These are phyloP conservation scores for Euzetes globulus DNA, from an alignment of 2,888 invertebrate genomes.

Conservation along the genomic window DNA sequence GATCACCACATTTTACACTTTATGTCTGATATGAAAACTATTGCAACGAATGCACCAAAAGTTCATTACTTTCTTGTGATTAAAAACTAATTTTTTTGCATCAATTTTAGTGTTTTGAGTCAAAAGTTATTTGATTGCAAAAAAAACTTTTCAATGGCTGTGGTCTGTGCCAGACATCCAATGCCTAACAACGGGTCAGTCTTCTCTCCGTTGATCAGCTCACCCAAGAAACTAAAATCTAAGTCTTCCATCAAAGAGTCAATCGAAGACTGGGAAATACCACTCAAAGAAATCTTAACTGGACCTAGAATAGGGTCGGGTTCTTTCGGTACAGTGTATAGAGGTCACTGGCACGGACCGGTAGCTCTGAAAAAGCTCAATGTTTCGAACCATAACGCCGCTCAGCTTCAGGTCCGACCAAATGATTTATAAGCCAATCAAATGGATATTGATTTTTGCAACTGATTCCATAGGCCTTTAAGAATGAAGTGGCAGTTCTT, in stretches of 20 bases:
- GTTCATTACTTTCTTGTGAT: not conserved
- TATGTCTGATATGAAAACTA: not conserved
- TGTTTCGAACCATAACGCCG: slow-evolving; percentile 90
- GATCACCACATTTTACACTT: not conserved
- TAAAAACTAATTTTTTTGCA: not conserved
- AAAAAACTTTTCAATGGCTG: not conserved
- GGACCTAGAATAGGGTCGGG: slow-evolving; percentile 92
- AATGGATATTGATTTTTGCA: not conserved
- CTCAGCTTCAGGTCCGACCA: slow-evolving; percentile 58
- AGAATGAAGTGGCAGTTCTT: slow-evolving; percentile 89
- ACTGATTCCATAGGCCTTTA: slow-evolving; percentile 69
- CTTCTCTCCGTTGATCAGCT: not conserved
- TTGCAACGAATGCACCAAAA: not conserved
- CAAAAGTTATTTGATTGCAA: not conserved
- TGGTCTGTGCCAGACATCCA: slow-evolving; percentile 3
- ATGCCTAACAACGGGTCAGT: not conserved
- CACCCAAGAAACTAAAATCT: too few relatives aligned
- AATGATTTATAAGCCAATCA: not conserved
- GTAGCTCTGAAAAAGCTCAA: slow-evolving; percentile 97
- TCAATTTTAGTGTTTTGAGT: not conserved
- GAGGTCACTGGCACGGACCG: slow-evolving; percentile 95
- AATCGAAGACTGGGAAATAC: slow-evolving; percentile 94
- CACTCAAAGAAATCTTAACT: slow-evolving; percentile 82
- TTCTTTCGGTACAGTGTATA: slow-evolving; percentile 96
- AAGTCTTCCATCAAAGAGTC: slow-evolving; percentile 56